These are phyloP conservation scores for Odontamblyopus lacepedii DNA, from an alignment of 2,797 vertebrate genomes.

Conservation along the genomic window DNA sequence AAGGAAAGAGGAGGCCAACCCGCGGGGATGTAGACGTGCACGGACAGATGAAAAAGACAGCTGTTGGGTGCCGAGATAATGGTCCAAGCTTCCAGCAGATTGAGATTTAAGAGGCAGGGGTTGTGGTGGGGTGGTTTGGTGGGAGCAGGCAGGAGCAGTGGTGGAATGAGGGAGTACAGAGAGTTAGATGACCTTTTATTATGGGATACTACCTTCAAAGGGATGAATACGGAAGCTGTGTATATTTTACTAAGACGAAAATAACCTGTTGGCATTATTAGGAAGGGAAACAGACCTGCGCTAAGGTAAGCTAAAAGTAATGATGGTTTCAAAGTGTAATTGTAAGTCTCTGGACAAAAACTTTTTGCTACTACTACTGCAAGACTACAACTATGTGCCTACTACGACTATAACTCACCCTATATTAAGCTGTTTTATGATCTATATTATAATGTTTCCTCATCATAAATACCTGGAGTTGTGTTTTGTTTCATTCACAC, in stretches of 20 bases:
- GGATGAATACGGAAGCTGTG: not conserved
- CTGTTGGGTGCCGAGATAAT: slow-evolving; percentile 59
- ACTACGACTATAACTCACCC: no score
- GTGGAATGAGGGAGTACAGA: slow-evolving; percentile 17
- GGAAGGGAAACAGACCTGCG: not conserved
- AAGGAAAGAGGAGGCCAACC: slow-evolving; percentile 21
- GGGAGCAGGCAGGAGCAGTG: slow-evolving; percentile 13
- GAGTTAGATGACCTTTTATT: slow-evolving; percentile 68
- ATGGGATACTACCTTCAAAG: slow-evolving; percentile 56
- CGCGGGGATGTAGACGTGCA: slow-evolving; percentile 6
- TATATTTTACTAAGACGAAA: not conserved
- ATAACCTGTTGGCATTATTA: not conserved
- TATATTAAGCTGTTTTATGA: no score
- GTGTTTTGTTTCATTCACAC: no score
- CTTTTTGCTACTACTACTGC: not conserved
- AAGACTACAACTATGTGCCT: no score
- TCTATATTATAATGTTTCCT: no score
- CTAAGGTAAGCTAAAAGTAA: not conserved
- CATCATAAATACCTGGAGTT: no score
- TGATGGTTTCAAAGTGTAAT: not conserved
- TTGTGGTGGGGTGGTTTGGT: slow-evolving; percentile 36
- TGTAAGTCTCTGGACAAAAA: not conserved
- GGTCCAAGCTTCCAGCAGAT: slow-evolving; percentile 50
- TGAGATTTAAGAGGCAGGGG: slow-evolving; percentile 70
- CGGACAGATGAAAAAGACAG: slow-evolving; percentile 56